phyloP scores from a whole-genome alignment of 2,797 vertebrate species.

The Capromys pilorides region DNA sequence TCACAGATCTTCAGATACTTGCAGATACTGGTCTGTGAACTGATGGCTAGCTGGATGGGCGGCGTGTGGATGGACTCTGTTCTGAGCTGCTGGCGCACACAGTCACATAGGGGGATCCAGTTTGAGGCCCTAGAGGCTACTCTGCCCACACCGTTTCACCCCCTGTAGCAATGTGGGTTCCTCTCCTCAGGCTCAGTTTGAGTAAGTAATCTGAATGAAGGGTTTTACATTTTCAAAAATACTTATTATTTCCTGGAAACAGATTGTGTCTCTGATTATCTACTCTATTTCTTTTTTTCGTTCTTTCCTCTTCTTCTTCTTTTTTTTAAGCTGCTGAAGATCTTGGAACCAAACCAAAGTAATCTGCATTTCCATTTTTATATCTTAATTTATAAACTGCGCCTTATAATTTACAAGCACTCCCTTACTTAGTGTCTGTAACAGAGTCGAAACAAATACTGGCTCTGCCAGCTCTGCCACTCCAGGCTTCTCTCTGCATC shows the following conservation, averaged over 20 bases:
- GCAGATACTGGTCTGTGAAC: not conserved
- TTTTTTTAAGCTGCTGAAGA: conserved; percentile 63
- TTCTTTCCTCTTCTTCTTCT: not conserved
- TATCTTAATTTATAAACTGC: conserved; percentile 77
- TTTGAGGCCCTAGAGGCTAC: not conserved
- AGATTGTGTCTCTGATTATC: conserved; percentile 77
- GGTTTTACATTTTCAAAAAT: conserved; percentile 63
- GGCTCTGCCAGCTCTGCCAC: conserved; percentile 46
- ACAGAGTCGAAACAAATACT: conserved; percentile 68
- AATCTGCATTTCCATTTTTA: conserved; percentile 81
- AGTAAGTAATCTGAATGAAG: conserved; percentile 36
- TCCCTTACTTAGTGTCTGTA: conserved; percentile 68
- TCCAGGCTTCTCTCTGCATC: not conserved
- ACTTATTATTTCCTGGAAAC: conserved; percentile 75
- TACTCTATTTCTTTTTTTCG: conserved; percentile 50
- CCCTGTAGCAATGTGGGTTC: not conserved
- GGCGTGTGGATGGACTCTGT: not conserved
- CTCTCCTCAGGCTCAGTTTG: not conserved
- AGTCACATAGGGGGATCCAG: not conserved
- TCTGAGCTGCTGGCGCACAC: not conserved
- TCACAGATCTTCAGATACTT: not conserved
- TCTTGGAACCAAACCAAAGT: conserved; percentile 77
- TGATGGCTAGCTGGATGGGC: not conserved
- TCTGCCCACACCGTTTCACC: not conserved
- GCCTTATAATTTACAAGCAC: conserved; percentile 76